Base-by-base conservation (phyloP, 1,140 invertebrate species). In the Mercenaria mercenaria region DNA sequence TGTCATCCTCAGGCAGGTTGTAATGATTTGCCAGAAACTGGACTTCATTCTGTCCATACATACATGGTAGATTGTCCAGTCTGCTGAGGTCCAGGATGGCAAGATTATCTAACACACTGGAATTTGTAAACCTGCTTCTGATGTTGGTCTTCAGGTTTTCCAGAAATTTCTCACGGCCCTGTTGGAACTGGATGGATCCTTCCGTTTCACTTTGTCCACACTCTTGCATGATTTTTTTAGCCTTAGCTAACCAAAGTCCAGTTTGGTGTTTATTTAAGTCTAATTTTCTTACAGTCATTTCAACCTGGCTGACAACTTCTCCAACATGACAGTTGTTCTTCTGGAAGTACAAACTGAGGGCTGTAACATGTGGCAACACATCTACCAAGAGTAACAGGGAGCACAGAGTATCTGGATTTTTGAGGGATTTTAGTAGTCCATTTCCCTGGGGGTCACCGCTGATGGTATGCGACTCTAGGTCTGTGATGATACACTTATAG, bases 311-410 rank as follows among this genome's bases (percentile, higher is more conserved):
- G 43, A 8, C 18, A 8, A 86, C 47, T 29, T 64, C 79, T n/a
- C 59, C 61, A 0, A 85, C 26, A 59, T 90, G 26, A 4, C 85
- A 59, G 72, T 80, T 82, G 56, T 43, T 69, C 10, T 50, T 37
- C 29, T 90, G 89, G 76, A 90, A 90, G 2, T 56, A 20, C 20
- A 90, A 39, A 32, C 72, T 85, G 18, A 90, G 13, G 8, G 39
- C 69, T 72, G 88, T 61, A 23, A 88, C 37, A 88, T 90, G 89
- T 18, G 89, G 89, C 3, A 90, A 61, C 32, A 64, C 41, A 39
- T 90, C 82, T 41, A 56, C 82, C 26, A 90, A 47, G 0, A 90
- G 61, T 10, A 84, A 43, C 13, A 90, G 32, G 32, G 15, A 23
- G 13, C 76, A 18, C 8, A 90, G 18, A 32, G 32, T 90, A 23